A percentile compares a stretch with the other conserved stretches of the same genome.
Evolutionary conservation across 2,113 vertebrate species (phyloP).

Genomic region (Leucoraja erinaceus): DNA sequence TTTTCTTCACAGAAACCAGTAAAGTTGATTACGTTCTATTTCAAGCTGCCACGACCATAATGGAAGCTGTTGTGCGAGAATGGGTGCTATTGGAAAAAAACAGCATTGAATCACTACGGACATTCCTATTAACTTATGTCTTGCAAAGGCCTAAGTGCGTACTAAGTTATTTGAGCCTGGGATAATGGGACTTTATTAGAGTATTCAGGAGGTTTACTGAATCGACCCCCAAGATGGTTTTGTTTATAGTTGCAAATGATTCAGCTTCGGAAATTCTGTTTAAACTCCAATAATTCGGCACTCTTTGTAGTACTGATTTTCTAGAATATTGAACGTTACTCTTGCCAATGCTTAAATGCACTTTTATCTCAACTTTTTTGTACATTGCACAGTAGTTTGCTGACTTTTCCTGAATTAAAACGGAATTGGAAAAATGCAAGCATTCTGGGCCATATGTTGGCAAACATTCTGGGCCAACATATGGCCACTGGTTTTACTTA

Average conservation of each 20-base stretch:
- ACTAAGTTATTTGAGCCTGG: not conserved
- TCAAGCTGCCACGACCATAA: slow-evolving; percentile 93
- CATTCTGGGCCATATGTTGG: too few relatives aligned
- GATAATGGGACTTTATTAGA: not conserved
- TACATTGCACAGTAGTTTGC: too few relatives aligned
- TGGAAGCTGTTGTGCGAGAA: slow-evolving; percentile 96
- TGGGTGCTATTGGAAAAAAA: slow-evolving; percentile 94
- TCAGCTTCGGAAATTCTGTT: not conserved
- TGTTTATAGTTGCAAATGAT: not conserved
- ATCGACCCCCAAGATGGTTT: not conserved
- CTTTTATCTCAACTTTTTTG: too few relatives aligned
- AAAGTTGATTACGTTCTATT: slow-evolving; percentile 99
- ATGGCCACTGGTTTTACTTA: too few relatives aligned
- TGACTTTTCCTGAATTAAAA: too few relatives aligned
- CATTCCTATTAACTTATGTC: slow-evolving; percentile 97
- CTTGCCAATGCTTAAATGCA: too few relatives aligned
- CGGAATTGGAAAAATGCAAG: too few relatives aligned
- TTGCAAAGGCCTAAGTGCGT: slow-evolving; percentile 96
- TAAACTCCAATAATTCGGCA: not conserved
- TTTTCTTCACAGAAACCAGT: slow-evolving; percentile 79
- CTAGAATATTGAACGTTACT: too few relatives aligned
- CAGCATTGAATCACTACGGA: slow-evolving; percentile 89
- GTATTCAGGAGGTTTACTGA: not conserved
- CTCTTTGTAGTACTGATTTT: too few relatives aligned
- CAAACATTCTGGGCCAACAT: too few relatives aligned